Evolutionary conservation across 2,113 vertebrate genomes (phyloP).

Genomic region (Ia io): DNA sequence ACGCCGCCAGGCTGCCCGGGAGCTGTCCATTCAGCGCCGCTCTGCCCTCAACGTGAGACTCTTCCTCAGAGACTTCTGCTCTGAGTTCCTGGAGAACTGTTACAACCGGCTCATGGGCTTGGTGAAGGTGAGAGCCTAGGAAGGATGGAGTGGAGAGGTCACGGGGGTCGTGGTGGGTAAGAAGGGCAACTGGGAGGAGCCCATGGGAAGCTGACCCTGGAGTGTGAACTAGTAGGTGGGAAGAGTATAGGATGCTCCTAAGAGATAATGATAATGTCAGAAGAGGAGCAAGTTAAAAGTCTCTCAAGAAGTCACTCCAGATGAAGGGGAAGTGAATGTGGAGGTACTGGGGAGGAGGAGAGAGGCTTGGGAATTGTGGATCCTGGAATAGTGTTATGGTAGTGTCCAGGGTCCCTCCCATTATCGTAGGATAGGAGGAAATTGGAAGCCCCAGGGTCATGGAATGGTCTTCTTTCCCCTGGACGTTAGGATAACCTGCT

Average conservation of each 20-base stretch:
- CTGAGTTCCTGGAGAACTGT: slow-evolving; percentile 94
- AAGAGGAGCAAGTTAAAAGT: neutral
- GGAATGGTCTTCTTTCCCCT: neutral
- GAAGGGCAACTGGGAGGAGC: neutral
- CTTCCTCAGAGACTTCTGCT: slow-evolving; percentile 92
- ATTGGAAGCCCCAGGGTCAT: neutral
- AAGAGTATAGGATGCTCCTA: neutral
- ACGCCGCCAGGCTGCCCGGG: slow-evolving; percentile 84
- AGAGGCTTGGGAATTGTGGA: neutral
- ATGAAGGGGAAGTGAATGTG: neutral
- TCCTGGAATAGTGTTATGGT: neutral
- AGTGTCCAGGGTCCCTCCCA: neutral
- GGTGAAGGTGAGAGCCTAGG: slow-evolving; percentile 88
- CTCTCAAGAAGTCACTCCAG: neutral
- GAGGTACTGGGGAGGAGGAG: neutral
- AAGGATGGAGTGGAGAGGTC: neutral
- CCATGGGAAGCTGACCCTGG: neutral
- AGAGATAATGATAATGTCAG: neutral
- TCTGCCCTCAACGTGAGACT: slow-evolving; percentile 93
- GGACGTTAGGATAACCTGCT: slow-evolving; percentile 88
- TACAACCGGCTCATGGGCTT: slow-evolving; percentile 96
- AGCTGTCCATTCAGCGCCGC: slow-evolving; percentile 81
- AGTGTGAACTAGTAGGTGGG: neutral
- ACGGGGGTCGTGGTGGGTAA: neutral
- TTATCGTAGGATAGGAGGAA: accelerated